Conservation (phyloP, 30 jellyfish, hydroid and myxozoan genomes). For the Cassiopea xamachana region DNA sequence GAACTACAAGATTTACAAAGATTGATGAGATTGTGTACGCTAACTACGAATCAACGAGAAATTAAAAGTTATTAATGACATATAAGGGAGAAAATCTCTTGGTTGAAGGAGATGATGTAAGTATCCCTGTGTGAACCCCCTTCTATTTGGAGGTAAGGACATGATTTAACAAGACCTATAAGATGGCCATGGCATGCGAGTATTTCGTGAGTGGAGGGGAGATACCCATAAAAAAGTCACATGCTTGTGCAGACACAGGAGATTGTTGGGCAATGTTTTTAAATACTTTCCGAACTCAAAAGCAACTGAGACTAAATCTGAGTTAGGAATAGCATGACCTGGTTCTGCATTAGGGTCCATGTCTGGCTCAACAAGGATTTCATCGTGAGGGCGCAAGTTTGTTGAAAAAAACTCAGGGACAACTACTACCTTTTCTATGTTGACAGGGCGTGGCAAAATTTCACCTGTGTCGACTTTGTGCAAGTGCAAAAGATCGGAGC, state of each 20-base stretch:
- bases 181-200: not conserved
- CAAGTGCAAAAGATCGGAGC: constrained; percentile 4
- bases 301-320: not conserved
- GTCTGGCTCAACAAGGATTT: not conserved
- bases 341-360: not conserved
- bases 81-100: not conserved
- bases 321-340: not conserved
- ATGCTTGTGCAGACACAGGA: not conserved
- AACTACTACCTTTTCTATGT: not conserved
- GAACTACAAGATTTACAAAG: not conserved
- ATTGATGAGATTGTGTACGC: not conserved
- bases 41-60: not conserved
- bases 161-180: not conserved
- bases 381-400: not conserved
- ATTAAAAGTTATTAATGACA: not conserved
- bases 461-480: not conserved
- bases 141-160: not conserved
- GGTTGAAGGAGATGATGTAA: not conserved
- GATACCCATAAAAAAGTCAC: not conserved
- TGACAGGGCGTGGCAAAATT: not conserved
- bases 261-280: not conserved
- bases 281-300: not conserved
- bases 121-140: not conserved
- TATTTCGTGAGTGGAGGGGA: not conserved
- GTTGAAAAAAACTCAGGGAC: not conserved